Conservation (phyloP, 2,797 vertebrate species). For the Rhabdomys pumilio region DNA sequence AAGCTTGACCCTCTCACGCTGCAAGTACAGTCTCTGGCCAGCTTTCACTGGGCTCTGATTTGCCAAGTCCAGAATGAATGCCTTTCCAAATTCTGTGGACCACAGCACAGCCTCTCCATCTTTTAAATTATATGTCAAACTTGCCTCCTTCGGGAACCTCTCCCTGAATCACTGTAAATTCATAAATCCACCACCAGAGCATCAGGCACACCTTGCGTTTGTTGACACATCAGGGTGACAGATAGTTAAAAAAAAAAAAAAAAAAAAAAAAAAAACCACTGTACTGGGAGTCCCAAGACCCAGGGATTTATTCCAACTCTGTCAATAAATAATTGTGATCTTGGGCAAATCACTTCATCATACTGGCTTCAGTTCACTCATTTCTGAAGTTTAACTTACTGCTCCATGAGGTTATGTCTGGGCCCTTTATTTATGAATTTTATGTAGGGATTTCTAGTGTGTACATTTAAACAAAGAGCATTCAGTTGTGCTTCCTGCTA, state of each 20-base stretch:
- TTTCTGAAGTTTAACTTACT: conserved; percentile 45
- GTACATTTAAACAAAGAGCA: background rate
- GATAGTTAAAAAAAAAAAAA: too few species aligned
- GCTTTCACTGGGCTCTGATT: conserved; percentile 47
- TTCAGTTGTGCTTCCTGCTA: background rate
- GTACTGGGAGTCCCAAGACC: conserved; percentile 1
- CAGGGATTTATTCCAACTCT: conserved; percentile 61
- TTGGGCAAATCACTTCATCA: conserved; percentile 55
- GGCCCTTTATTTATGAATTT: conserved; percentile 15
- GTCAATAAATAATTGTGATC: conserved; percentile 60
- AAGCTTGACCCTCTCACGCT: background rate
- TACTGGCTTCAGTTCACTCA: conserved; percentile 34
- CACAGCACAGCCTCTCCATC: conserved; percentile 72
- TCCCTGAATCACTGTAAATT: conserved; percentile 68
- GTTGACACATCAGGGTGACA: conserved; percentile 63
- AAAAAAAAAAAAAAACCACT: conserved; percentile 21
- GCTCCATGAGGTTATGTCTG: conserved; percentile 5
- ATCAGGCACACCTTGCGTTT: conserved; percentile 59
- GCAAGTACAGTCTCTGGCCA: background rate
- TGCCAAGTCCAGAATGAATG: conserved; percentile 66
- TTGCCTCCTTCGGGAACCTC: conserved; percentile 63
- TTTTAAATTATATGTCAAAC: conserved; percentile 82
- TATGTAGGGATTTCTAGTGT: background rate
- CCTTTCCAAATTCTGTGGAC: conserved; percentile 52
- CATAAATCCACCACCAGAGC: conserved; percentile 58